Evolutionary conservation across 2,113 vertebrate genomes (phyloP), one percentile per base, ranked within the genome.

Genomic region (Oncorhynchus tshawytscha): DNA sequence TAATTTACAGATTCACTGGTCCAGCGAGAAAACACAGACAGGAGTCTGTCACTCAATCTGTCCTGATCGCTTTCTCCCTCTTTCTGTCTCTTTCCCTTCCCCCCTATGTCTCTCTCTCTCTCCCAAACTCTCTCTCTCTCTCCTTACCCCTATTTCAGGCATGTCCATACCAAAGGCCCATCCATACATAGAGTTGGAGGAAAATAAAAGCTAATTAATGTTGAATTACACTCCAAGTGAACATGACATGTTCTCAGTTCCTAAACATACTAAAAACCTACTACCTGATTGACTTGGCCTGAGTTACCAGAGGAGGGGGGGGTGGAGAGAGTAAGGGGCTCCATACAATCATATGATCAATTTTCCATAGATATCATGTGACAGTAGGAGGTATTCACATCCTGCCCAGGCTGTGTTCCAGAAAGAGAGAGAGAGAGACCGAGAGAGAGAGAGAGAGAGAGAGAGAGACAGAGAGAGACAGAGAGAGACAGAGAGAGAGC

Each of bases 21-120:
- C 88, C 89, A 90, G 54, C 12, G 86, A 90, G 85, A 92, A 92
- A 92, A 90, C 75, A 92, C 91, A 92, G 86, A 90, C 73, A n/a
- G 59, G 68, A 34, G 73, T 81, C 83, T 91, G 80, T 86, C 78
- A 80, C 71, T 86, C 76, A 72, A 65, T 75, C 71, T 16, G 67
- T 71, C 74, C 75, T 70, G 81, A 72, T 81, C 82, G 79, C 83
- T 65, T n/a, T 16, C 22, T 22, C 74, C 13, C 20, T 34, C n/a
- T 7, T 75, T 65, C 22, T 0, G 16, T 76, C 72, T 68, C 2
- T 67, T 77, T 62, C 73, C 7, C 18, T 68, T 54, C 49, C 73
- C 27, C 72, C 70, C 5, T 5, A 4, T 31, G 2, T 31, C 29
- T 69, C 48, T 29, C 49, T 51, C 74, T 70, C 65, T 51, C 15